phyloP scores from a whole-genome alignment of 1,140 invertebrate genomes.

The Drosophila saltans region DNA sequence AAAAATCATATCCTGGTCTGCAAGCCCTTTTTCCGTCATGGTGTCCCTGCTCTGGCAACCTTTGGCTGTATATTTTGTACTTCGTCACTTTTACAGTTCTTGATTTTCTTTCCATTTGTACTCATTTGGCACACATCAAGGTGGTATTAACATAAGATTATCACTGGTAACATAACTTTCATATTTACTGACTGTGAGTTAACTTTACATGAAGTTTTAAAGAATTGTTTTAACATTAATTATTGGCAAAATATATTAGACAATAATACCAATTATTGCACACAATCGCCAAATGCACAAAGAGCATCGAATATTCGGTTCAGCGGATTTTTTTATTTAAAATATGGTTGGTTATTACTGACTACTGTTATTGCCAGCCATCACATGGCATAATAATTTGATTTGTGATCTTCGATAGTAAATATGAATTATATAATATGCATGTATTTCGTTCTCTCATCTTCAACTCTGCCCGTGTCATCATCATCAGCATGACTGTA shows the following conservation, averaged over 20 bases:
- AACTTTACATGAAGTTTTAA: background rate
- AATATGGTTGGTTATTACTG: slow-evolving; percentile 13
- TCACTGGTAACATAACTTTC: slow-evolving; percentile 1
- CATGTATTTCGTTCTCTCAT: slow-evolving; percentile 38
- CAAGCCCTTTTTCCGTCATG: slow-evolving; percentile 38
- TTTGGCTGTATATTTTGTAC: slow-evolving; percentile 27
- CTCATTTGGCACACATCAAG: slow-evolving; percentile 38
- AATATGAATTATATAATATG: slow-evolving; percentile 75
- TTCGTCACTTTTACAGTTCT: slow-evolving; percentile 52
- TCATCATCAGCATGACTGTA: slow-evolving; percentile 75
- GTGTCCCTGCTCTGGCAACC: slow-evolving; percentile 2
- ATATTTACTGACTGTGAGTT: background rate
- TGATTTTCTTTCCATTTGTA: slow-evolving; percentile 42
- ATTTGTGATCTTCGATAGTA: slow-evolving; percentile 82
- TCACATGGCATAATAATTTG: slow-evolving; percentile 81
- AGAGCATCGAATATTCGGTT: background rate
- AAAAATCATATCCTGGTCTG: slow-evolving; percentile 78
- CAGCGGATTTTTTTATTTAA: background rate
- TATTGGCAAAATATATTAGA: too few relatives aligned
- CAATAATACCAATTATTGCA: too few relatives aligned
- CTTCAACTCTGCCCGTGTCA: slow-evolving; percentile 56
- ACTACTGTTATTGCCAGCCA: slow-evolving; percentile 25
- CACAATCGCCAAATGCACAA: too few relatives aligned
- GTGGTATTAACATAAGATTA: slow-evolving; percentile 33
- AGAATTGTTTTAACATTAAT: background rate